Percentiles rank a stretch among this genome's conserved stretches.
These are phyloP conservation scores for Rhynchotus rufescens DNA, from an alignment of 2,797 vertebrate genomes.

Conservation along the genomic window DNA sequence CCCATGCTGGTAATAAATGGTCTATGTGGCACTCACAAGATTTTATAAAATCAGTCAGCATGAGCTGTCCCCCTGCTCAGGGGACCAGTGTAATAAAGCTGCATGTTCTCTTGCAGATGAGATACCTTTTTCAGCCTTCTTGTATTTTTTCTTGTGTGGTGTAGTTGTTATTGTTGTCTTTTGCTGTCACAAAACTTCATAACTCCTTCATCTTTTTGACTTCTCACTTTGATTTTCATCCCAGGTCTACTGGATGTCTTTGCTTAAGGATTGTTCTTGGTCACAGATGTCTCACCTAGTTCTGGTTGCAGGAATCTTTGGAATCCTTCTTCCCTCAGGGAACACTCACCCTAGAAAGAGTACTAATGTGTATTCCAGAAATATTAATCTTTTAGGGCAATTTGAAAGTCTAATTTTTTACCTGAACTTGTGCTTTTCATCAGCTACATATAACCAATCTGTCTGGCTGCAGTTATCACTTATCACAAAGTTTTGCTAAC, in stretches of 20 bases:
- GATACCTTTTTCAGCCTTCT: not conserved
- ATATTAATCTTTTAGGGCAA: not conserved
- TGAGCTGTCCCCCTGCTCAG: not conserved
- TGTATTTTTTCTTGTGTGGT: not conserved
- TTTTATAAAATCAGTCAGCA: not conserved
- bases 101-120: not conserved
- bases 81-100: not conserved
- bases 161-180: not conserved
- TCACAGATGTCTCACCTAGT: not conserved
- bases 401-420: not conserved
- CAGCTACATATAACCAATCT: not conserved
- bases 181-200: not conserved
- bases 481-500: not conserved
- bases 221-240: not conserved
- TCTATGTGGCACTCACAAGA: not conserved
- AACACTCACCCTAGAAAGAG: not conserved
- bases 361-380: not conserved
- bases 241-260: not conserved
- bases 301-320: not conserved
- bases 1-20: not conserved
- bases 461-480: not conserved
- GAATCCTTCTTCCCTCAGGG: not conserved
- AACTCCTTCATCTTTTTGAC: not conserved
- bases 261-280: not conserved
- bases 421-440: not conserved